phyloP scores from a whole-genome alignment of 2,888 invertebrate species.

The Lithophane socia region DNA sequence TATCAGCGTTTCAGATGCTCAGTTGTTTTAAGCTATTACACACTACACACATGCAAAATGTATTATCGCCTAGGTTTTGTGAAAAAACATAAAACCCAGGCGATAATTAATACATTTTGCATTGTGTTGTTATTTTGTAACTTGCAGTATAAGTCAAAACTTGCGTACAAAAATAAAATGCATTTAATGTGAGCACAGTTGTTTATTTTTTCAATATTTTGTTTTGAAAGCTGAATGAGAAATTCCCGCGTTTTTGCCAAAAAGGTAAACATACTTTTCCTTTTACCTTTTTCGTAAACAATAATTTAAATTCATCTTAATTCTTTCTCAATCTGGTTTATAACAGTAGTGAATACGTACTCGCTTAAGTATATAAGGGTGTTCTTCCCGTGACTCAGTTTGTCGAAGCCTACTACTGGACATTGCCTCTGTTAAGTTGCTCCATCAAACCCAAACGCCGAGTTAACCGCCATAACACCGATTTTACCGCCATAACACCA shows the following conservation, averaged over 20 bases:
- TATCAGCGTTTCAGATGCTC: background rate
- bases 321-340: background rate
- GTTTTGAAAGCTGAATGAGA: constrained; percentile 41
- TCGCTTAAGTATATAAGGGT: too few relatives aligned
- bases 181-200: constrained; percentile 44
- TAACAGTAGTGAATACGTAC: background rate
- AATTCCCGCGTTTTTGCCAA: constrained; percentile 40
- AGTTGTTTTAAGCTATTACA: constrained; percentile 14
- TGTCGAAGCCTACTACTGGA: background rate
- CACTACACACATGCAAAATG: background rate
- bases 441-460: background rate
- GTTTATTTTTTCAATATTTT: constrained; percentile 19
- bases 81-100: background rate
- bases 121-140: constrained; percentile 13
- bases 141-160: constrained; percentile 2
- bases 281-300: constrained; percentile 14
- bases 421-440: background rate
- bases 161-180: constrained; percentile 47
- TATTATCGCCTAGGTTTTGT: too few relatives aligned
- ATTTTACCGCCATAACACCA: background rate
- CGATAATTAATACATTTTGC: constrained; percentile 6
- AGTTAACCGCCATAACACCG: too few relatives aligned
- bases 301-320: background rate
- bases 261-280: constrained; percentile 12
- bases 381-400: background rate